These are phyloP conservation scores for Oxyura jamaicensis DNA, from an alignment of 2,113 vertebrate genomes.

Conservation along the genomic window DNA sequence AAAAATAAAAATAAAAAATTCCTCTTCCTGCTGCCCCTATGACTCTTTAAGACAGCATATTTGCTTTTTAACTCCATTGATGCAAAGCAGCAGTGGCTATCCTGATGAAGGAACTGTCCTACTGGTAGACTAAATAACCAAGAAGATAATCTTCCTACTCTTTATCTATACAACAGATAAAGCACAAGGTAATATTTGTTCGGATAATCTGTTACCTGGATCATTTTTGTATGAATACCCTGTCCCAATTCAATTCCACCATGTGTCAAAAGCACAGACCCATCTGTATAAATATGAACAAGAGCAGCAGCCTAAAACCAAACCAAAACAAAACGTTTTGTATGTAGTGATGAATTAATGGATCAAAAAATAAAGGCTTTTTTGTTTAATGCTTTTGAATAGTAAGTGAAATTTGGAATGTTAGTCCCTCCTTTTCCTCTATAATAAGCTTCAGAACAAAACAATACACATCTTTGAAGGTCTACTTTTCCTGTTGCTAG, in stretches of 20 bases:
- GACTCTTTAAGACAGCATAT: background rate
- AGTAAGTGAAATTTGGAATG: background rate
- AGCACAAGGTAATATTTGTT: background rate
- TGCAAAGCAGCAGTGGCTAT: background rate
- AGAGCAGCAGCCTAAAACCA: conserved; percentile 81
- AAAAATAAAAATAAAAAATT: background rate
- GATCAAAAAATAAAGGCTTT: background rate
- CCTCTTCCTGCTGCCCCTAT: background rate
- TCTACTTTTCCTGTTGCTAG: background rate
- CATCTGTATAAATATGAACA: conserved; percentile 88
- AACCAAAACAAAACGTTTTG: background rate
- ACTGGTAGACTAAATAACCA: background rate
- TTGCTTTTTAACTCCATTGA: background rate
- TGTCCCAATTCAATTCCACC: conserved; percentile 88
- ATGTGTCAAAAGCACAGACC: conserved; percentile 86
- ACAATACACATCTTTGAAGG: background rate
- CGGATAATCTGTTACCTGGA: conserved; percentile 73
- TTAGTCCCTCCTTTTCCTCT: background rate
- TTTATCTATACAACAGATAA: background rate
- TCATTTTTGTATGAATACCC: conserved; percentile 89
- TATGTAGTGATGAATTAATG: background rate
- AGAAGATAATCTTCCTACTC: background rate
- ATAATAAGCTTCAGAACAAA: background rate
- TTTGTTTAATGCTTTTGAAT: background rate
- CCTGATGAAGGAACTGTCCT: background rate